Evolutionary conservation across 2,113 vertebrate species (phyloP).

Genomic region (Tupaia chinensis): DNA sequence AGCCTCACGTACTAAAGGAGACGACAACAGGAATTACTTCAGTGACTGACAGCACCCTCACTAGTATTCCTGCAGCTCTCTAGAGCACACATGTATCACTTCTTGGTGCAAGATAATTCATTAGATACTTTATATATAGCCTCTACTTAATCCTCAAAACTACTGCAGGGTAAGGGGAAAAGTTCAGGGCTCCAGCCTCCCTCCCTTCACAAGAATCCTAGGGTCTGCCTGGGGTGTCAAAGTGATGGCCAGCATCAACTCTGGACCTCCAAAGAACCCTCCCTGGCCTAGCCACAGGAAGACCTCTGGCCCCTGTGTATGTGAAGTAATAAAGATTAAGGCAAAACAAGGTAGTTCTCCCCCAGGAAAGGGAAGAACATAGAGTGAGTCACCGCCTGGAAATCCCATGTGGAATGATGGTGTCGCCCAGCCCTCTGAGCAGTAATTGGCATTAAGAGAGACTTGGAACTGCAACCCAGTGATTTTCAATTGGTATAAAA

Average conservation of each 20-base stretch:
- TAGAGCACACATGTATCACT: rapidly evolving
- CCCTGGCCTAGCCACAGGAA: background rate
- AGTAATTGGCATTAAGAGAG: constrained; percentile 75
- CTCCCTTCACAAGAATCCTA: background rate
- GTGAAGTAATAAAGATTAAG: background rate
- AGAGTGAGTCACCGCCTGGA: constrained; percentile 51
- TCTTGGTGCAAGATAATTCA: background rate
- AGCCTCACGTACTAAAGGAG: background rate
- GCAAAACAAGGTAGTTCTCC: background rate
- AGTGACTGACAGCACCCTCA: background rate
- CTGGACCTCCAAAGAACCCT: background rate
- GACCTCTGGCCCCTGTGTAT: background rate
- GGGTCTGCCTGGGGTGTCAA: background rate
- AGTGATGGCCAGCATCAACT: background rate
- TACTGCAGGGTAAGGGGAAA: background rate
- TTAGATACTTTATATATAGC: no score
- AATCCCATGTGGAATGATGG: constrained; percentile 12
- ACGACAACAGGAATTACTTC: rapidly evolving
- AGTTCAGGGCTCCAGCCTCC: background rate
- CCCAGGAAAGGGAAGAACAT: background rate
- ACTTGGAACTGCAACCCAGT: constrained; percentile 74
- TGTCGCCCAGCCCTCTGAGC: background rate
- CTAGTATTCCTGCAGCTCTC: background rate
- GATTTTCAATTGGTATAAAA: constrained; percentile 78
- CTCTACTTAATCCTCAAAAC: background rate